Percentiles rank a stretch among this genome's conserved stretches.
Evolutionary conservation across 2,888 invertebrate genomes (phyloP).

Genomic region (Erebia ligea): DNA sequence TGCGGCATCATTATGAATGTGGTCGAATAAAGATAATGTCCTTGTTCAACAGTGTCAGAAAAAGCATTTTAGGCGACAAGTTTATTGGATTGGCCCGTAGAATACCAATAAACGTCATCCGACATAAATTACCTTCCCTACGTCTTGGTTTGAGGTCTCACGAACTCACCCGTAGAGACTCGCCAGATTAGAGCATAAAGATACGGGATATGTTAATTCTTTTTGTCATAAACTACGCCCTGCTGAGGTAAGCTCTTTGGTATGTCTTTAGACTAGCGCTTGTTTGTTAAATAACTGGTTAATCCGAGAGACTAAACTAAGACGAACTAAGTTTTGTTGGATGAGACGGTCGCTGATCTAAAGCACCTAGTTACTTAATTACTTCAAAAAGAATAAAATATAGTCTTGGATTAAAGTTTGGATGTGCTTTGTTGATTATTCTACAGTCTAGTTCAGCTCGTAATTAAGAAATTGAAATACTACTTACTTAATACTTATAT

Average conservation of each 20-base stretch:
- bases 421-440: background rate
- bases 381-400: background rate
- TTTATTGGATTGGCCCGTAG: slow-evolving; percentile 67
- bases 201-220: slow-evolving; percentile 67
- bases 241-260: background rate
- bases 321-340: background rate
- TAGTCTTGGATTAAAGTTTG: background rate
- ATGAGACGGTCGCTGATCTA: background rate
- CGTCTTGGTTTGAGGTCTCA: slow-evolving; percentile 9
- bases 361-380: background rate
- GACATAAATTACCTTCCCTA: slow-evolving; percentile 62
- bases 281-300: background rate
- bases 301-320: background rate
- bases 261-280: slow-evolving; percentile 2
- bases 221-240: slow-evolving; percentile 45
- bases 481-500: too few relatives aligned
- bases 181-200: slow-evolving; percentile 48
- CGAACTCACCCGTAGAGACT: slow-evolving; percentile 38
- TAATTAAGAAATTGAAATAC: background rate
- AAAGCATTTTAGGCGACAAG: slow-evolving; percentile 59
- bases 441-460: background rate
- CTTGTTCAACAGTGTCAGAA: slow-evolving; percentile 50
- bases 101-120: slow-evolving; percentile 73
- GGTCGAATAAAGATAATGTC: slow-evolving; percentile 50
- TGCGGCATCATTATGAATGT: slow-evolving; percentile 6